Percentiles rank a stretch among this genome's conserved stretches.
Evolutionary conservation across 2,888 invertebrate species (phyloP).

Genomic region (Diloba caeruleocephala): DNA sequence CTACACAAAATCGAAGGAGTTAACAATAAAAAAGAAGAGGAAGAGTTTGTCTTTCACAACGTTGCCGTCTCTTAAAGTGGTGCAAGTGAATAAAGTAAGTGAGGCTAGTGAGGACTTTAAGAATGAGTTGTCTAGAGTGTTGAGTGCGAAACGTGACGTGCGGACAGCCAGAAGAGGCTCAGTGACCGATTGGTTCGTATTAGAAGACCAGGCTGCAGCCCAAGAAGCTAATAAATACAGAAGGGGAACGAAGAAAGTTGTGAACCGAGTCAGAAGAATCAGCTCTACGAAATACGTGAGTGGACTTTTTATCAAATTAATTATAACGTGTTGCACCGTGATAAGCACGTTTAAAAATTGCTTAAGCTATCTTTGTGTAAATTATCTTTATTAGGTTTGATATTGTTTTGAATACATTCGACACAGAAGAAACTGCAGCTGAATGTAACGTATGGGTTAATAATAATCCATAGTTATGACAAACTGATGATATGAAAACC

Average conservation of each 20-base stretch:
- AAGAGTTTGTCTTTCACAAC: constrained; percentile 79
- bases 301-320: constrained; percentile 51
- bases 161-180: constrained; percentile 74
- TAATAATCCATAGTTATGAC: no score
- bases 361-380: constrained; percentile 18
- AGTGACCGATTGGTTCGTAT: constrained; percentile 84
- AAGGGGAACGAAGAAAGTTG: constrained; percentile 77
- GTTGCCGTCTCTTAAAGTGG: constrained; percentile 78
- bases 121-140: constrained; percentile 70
- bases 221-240: constrained; percentile 73
- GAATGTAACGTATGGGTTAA: neutral
- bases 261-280: constrained; percentile 79
- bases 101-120: constrained; percentile 81
- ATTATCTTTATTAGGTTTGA: constrained; percentile 31
- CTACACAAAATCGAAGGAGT: constrained; percentile 71
- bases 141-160: constrained; percentile 66
- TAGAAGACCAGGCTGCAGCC: constrained; percentile 70
- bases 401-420: constrained; percentile 33
- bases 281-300: constrained; percentile 88
- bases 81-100: constrained; percentile 77
- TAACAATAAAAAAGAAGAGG: constrained; percentile 69
- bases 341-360: constrained; percentile 32
- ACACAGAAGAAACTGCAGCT: neutral
- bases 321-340: constrained; percentile 33
- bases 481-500: no score